These are phyloP conservation scores for Poecile atricapillus DNA, from an alignment of 2,113 vertebrate genomes.

Conservation along the genomic window DNA sequence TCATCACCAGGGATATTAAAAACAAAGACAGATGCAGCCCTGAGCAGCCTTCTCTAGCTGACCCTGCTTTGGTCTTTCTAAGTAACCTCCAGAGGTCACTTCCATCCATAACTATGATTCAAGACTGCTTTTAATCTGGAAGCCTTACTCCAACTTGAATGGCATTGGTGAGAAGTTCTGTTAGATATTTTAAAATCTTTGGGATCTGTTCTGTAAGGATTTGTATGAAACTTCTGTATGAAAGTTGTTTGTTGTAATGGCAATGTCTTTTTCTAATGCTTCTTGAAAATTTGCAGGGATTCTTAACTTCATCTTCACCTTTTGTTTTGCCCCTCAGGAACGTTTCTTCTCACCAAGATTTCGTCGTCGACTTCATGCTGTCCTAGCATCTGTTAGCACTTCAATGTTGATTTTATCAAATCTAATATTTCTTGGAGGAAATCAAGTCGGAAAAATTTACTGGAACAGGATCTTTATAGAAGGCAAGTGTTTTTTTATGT, in stretches of 20 bases:
- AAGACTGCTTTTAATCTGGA: not conserved
- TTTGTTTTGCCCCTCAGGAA: conserved; percentile 69
- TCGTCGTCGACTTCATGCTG: conserved; percentile 81
- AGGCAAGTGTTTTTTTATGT: conserved; percentile 73
- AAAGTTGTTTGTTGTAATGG: not conserved
- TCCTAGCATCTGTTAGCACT: conserved; percentile 87
- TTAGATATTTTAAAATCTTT: not conserved
- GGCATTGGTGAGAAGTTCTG: not conserved
- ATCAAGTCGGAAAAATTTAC: conserved; percentile 87
- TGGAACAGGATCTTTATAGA: conserved; percentile 91
- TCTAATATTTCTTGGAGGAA: conserved; percentile 93
- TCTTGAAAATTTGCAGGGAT: not conserved
- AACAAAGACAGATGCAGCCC: not conserved
- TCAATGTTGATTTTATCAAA: conserved; percentile 95
- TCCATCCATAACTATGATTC: not conserved
- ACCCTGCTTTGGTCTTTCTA: not conserved
- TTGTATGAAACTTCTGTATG: not conserved
- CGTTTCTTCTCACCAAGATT: conserved; percentile 74
- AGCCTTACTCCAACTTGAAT: not conserved
- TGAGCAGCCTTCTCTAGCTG: not conserved
- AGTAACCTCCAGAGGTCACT: not conserved
- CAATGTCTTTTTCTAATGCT: not conserved
- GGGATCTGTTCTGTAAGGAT: not conserved
- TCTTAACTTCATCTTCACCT: not conserved
- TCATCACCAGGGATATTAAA: not conserved